Conservation (phyloP, 2,888 invertebrate species). For the Choristoneura rosaceana region DNA sequence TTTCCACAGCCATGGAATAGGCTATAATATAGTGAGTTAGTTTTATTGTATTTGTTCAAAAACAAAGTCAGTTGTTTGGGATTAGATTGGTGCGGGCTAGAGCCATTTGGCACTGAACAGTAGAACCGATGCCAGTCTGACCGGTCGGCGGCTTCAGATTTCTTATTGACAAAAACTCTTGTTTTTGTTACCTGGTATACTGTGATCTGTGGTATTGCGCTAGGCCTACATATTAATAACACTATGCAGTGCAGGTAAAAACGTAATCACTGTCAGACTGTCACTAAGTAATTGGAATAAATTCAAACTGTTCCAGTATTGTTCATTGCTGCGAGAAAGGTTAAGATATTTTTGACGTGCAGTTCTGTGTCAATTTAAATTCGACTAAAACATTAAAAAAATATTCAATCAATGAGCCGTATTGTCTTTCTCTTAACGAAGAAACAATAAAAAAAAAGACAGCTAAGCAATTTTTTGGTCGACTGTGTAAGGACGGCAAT, state of each 20-base stretch:
- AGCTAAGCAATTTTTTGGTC: too few relatives aligned
- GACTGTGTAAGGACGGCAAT: background rate
- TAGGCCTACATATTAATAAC: background rate
- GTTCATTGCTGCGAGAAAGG: too few relatives aligned
- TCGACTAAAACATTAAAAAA: too few relatives aligned
- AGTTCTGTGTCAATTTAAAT: too few relatives aligned
- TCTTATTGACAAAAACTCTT: constrained; percentile 4
- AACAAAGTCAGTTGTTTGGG: constrained; percentile 18
- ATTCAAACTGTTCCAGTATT: too few relatives aligned
- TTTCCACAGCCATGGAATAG: background rate
- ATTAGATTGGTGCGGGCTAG: constrained; percentile 11
- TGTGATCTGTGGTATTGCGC: background rate
- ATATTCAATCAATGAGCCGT: too few relatives aligned
- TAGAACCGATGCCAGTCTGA: constrained; percentile 6
- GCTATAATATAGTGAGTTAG: background rate
- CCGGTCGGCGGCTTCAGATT: constrained; percentile 13
- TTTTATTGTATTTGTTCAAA: constrained; percentile 8
- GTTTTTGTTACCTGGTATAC: background rate
- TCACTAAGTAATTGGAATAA: too few relatives aligned
- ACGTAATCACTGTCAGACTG: too few relatives aligned
- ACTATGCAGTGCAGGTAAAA: background rate
- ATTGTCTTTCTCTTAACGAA: too few relatives aligned
- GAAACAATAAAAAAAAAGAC: too few relatives aligned
- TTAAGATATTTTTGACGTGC: too few relatives aligned
- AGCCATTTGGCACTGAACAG: constrained; percentile 19